phyloP scores from a whole-genome alignment of 2,888 invertebrate species.

The Sarcophaga variegata region DNA sequence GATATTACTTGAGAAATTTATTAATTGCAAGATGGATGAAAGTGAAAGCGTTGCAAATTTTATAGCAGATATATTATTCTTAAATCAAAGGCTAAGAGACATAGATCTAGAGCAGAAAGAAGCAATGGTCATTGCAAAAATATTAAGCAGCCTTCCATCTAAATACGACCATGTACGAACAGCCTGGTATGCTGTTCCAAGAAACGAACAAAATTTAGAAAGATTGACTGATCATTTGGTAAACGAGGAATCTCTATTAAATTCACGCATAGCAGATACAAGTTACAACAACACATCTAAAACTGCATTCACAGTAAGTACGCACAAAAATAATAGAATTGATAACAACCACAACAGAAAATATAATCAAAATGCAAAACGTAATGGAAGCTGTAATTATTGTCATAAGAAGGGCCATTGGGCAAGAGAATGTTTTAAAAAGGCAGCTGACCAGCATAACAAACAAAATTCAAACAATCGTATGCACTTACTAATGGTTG shows the following conservation, averaged over 20 bases:
- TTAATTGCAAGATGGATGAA: constrained; percentile 66
- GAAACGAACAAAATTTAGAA: constrained; percentile 60
- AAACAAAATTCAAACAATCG: constrained; percentile 24
- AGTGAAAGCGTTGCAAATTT: constrained; percentile 61
- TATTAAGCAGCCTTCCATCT: constrained; percentile 62
- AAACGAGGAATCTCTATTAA: constrained; percentile 57
- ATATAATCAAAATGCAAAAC: constrained; percentile 25
- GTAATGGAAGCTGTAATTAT: constrained; percentile 63
- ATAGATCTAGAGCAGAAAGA: constrained; percentile 66
- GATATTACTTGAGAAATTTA: constrained; percentile 67
- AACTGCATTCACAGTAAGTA: constrained; percentile 16
- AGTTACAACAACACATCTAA: constrained; percentile 14
- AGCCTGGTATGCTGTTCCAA: constrained; percentile 68
- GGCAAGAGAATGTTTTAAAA: constrained; percentile 63
- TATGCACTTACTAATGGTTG: constrained; percentile 10
- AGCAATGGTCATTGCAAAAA: constrained; percentile 64
- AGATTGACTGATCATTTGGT: constrained; percentile 64
- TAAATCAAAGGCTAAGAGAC: constrained; percentile 64
- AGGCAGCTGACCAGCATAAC: constrained; percentile 52
- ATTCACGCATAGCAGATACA: constrained; percentile 11
- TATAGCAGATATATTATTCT: constrained; percentile 57
- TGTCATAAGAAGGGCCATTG: constrained; percentile 63
- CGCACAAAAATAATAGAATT: constrained; percentile 27
- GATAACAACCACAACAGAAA: not conserved
- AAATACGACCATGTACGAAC: constrained; percentile 68